Conservation (phyloP, 2,888 invertebrate species). For the Toxonevra muliebris region DNA sequence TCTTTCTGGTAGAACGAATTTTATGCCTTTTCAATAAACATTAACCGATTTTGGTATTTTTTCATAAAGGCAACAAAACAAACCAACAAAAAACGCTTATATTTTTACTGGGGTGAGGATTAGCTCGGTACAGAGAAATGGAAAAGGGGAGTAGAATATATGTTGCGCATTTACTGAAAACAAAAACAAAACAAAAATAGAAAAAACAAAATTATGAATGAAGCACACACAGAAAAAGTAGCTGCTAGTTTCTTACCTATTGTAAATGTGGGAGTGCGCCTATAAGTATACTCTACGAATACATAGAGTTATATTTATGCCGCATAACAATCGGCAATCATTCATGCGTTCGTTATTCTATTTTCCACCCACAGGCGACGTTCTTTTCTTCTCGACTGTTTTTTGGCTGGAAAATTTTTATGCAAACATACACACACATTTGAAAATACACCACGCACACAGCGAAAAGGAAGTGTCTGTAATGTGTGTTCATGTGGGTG, state of each 20-base stretch:
- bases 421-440: constrained; percentile 39
- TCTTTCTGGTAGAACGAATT: constrained; percentile 66
- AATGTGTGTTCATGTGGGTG: constrained; percentile 4
- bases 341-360: constrained; percentile 61
- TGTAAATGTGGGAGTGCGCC: constrained; percentile 30
- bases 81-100: constrained; percentile 13
- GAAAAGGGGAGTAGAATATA: not conserved
- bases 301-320: constrained; percentile 36
- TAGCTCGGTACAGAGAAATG: not conserved
- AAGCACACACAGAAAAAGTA: no score
- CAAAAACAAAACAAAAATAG: not conserved
- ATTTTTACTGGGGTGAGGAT: not conserved
- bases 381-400: constrained; percentile 14
- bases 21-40: constrained; percentile 67
- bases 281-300: constrained; percentile 46
- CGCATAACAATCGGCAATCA: constrained; percentile 46
- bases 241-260: no score
- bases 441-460: constrained; percentile 22
- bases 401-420: constrained; percentile 31
- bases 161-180: constrained; percentile 10
- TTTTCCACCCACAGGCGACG: constrained; percentile 42
- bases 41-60: constrained; percentile 64
- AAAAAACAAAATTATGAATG: no score
- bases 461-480: not conserved
- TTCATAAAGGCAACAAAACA: constrained; percentile 34